A percentile compares a stretch with the other conserved stretches of the same genome.
Evolutionary conservation across 2,888 invertebrate species (phyloP).

Genomic region (Germaria angustata): DNA sequence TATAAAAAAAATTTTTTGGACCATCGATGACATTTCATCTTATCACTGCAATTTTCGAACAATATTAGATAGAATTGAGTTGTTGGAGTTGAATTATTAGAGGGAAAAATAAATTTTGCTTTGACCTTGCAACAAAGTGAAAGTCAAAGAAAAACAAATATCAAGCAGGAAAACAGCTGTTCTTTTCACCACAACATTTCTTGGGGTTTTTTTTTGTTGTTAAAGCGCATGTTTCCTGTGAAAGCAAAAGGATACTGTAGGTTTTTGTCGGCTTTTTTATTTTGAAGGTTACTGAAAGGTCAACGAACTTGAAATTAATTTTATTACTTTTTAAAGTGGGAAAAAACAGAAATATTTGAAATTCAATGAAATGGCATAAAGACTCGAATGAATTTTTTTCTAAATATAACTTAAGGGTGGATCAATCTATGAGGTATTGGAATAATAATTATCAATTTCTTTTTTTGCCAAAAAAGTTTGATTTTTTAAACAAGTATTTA

Average conservation of each 20-base stretch:
- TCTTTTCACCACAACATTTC: background rate
- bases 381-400: no score
- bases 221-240: constrained; percentile 53
- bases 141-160: background rate
- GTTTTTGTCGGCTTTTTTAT: background rate
- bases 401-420: no score
- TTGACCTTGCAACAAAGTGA: constrained; percentile 39
- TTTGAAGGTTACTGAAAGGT: constrained; percentile 54
- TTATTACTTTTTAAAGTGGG: background rate
- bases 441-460: no score
- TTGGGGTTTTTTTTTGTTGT: background rate
- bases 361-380: no score
- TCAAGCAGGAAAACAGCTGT: constrained; percentile 20
- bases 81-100: background rate
- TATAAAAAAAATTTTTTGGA: no score
- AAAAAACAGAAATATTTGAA: background rate
- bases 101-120: background rate
- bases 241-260: constrained; percentile 44
- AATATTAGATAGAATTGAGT: background rate
- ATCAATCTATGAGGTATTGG: no score
- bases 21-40: background rate
- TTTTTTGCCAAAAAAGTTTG: no score
- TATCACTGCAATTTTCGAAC: background rate
- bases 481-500: no score
- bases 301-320: constrained; percentile 35